Conservation (phyloP, 2,113 vertebrate genomes). For the Lynx canadensis region DNA sequence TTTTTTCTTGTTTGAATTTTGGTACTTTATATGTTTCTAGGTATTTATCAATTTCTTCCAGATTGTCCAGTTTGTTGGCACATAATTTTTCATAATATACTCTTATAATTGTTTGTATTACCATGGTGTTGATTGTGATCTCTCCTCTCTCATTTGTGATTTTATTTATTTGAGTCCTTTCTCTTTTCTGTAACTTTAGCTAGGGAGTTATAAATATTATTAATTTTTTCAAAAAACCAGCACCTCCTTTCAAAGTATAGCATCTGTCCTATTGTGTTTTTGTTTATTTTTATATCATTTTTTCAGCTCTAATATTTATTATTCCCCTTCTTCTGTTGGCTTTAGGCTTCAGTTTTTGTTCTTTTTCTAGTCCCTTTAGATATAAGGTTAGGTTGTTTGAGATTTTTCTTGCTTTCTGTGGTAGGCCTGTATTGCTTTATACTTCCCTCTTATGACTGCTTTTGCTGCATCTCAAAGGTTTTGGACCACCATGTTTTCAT, state of each 20-base stretch:
- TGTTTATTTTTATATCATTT: not conserved
- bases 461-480: not conserved
- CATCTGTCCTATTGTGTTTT: not conserved
- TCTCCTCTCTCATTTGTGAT: not conserved
- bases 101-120: not conserved
- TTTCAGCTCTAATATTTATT: not conserved
- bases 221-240: not conserved
- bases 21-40: not conserved
- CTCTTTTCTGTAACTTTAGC: not conserved
- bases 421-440: not conserved
- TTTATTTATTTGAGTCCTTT: not conserved
- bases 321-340: not conserved
- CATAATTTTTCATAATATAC: not conserved
- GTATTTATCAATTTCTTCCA: not conserved
- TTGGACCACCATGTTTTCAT: not conserved
- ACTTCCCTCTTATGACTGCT: not conserved
- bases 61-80: not conserved
- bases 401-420: not conserved
- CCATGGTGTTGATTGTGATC: not conserved
- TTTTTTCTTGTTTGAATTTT: not conserved
- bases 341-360: not conserved
- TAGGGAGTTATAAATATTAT: not conserved
- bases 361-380: not conserved
- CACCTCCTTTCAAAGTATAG: not conserved
- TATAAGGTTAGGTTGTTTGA: not conserved